A percentile compares a stretch with the other conserved stretches of the same genome.
These are phyloP conservation scores for Chironomus tentans DNA, from an alignment of 2,888 invertebrate genomes.

Conservation along the genomic window DNA sequence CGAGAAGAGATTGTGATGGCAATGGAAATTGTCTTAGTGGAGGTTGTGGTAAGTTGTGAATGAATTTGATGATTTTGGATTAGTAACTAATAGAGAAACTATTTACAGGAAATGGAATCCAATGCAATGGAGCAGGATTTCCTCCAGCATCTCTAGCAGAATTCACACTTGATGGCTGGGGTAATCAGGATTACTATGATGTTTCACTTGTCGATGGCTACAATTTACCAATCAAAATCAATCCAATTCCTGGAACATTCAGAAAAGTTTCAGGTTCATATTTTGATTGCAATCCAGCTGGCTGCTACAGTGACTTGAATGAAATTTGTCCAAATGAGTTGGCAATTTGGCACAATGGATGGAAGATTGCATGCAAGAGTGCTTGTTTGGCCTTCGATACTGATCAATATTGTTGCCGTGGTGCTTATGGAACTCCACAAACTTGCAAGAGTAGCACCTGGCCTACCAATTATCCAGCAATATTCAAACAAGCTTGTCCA, in stretches of 20 bases:
- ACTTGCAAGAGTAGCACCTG: not conserved
- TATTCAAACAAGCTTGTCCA: slow-evolving; percentile 42
- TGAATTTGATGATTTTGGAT: no score
- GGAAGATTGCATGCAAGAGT: slow-evolving; percentile 30
- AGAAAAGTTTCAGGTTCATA: not conserved
- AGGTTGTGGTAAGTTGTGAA: slow-evolving; percentile 36
- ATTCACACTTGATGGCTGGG: slow-evolving; percentile 37
- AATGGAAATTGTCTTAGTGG: slow-evolving; percentile 39
- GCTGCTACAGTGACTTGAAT: not conserved
- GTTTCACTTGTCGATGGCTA: slow-evolving; percentile 45
- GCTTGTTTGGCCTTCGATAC: slow-evolving; percentile 31
- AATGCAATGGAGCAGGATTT: not conserved
- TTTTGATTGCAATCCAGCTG: slow-evolving; percentile 11
- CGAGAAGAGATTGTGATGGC: slow-evolving; percentile 40
- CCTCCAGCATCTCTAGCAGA: slow-evolving; percentile 41
- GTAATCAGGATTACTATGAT: slow-evolving; percentile 41
- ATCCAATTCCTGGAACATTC: slow-evolving; percentile 29
- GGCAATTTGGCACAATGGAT: slow-evolving; percentile 31
- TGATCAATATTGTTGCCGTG: not conserved
- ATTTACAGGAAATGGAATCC: not conserved
- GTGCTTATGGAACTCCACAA: not conserved
- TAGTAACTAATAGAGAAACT: no score
- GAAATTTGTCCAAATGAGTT: not conserved
- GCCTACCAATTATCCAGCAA: slow-evolving; percentile 33
- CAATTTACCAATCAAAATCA: slow-evolving; percentile 35